Percentiles rank a stretch among this genome's conserved stretches.
These are phyloP conservation scores for Phragmatobia fuliginosa DNA, from an alignment of 2,888 invertebrate species.

Conservation along the genomic window DNA sequence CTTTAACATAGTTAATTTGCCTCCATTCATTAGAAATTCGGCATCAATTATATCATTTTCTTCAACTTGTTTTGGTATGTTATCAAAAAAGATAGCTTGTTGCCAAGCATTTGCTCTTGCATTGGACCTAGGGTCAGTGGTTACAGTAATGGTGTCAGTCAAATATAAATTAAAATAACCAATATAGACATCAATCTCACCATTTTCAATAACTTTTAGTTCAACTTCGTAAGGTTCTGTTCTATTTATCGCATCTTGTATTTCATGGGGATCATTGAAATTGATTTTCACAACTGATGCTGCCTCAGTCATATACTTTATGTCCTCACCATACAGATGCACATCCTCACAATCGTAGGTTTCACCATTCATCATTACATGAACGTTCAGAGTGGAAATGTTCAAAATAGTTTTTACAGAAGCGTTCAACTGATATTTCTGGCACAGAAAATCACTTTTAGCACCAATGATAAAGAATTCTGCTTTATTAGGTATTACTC, in stretches of 20 bases:
- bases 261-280: constrained; percentile 86
- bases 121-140: constrained; percentile 86
- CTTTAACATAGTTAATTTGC: constrained; percentile 70
- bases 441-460: constrained; percentile 83
- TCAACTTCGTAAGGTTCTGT: constrained; percentile 70
- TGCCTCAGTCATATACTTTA: constrained; percentile 87
- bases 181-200: constrained; percentile 88
- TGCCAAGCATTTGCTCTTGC: constrained; percentile 90
- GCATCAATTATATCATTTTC: constrained; percentile 65
- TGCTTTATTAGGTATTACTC: constrained; percentile 88
- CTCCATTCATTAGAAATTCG: constrained; percentile 70
- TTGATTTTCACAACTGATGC: constrained; percentile 86
- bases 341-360: constrained; percentile 91
- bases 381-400: constrained; percentile 59
- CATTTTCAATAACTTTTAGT: constrained; percentile 74
- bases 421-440: constrained; percentile 75
- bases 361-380: constrained; percentile 74
- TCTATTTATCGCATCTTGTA: constrained; percentile 71
- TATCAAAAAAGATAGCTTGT: constrained; percentile 90
- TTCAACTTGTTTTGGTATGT: constrained; percentile 67
- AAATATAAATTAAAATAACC: constrained; percentile 92
- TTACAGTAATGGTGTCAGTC: constrained; percentile 87
- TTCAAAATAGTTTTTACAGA: constrained; percentile 64
- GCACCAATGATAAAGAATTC: constrained; percentile 89
- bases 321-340: constrained; percentile 76